phyloP scores from a whole-genome alignment of 1,140 invertebrate species.

The Hyles vespertilio region DNA sequence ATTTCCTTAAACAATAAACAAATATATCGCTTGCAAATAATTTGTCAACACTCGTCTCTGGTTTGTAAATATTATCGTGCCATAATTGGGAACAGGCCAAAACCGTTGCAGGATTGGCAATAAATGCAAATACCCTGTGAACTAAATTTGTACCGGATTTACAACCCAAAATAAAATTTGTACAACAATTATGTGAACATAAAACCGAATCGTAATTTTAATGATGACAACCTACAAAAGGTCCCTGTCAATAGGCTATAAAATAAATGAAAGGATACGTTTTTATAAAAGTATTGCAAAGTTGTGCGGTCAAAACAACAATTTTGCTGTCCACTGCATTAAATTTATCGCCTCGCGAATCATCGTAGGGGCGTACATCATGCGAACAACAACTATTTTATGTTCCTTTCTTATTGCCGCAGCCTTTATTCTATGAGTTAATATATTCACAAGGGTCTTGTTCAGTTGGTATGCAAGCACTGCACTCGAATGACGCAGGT shows the following conservation, averaged over 20 bases:
- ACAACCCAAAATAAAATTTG: constrained; percentile 5
- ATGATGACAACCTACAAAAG: constrained; percentile 24
- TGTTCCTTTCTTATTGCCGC: constrained; percentile 41
- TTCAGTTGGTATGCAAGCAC: too few relatives aligned
- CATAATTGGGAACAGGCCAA: not conserved
- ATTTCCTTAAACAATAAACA: too few relatives aligned
- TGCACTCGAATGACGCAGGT: too few relatives aligned
- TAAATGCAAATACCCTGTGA: not conserved
- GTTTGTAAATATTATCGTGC: too few relatives aligned
- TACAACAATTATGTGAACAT: constrained; percentile 6
- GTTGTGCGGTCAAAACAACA: constrained; percentile 67
- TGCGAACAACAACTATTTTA: constrained; percentile 54
- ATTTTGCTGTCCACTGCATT: constrained; percentile 70
- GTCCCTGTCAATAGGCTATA: constrained; percentile 44
- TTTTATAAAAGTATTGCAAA: constrained; percentile 43
- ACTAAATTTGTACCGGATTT: too few relatives aligned
- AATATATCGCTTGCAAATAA: too few relatives aligned
- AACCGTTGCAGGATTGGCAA: not conserved
- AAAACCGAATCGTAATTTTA: constrained; percentile 20
- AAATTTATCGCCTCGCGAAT: constrained; percentile 68
- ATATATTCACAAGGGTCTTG: not conserved
- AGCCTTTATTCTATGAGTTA: constrained; percentile 18
- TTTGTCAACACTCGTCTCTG: too few relatives aligned
- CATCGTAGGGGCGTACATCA: constrained; percentile 69
- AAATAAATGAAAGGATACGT: constrained; percentile 54